Evolutionary conservation across 2,797 vertebrate genomes (phyloP).

Genomic region (Pristis pectinata): DNA sequence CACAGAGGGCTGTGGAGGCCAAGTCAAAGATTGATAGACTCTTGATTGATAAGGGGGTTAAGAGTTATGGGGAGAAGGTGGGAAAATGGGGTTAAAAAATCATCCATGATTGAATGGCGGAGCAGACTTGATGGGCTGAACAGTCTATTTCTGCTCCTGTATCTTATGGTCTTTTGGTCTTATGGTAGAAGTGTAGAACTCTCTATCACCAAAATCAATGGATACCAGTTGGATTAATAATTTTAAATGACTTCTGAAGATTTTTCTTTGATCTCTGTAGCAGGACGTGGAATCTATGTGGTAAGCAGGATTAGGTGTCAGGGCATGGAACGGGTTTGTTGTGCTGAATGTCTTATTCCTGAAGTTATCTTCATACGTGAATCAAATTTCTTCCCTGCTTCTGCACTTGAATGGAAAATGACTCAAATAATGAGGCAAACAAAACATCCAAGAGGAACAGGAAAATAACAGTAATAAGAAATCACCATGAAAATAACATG

Average conservation of each 20-base stretch:
- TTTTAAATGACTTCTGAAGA: neutral
- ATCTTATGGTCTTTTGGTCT: no score
- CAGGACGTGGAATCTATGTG: neutral
- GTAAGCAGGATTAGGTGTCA: neutral
- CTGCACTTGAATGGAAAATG: neutral
- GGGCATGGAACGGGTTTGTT: neutral
- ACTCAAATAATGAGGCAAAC: neutral
- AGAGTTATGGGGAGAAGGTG: no score
- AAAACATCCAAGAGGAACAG: slow-evolving; percentile 2
- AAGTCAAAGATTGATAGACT: no score
- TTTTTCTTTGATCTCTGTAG: neutral
- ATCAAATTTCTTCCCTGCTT: neutral
- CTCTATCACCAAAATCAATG: neutral
- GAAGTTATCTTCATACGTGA: neutral
- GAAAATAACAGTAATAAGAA: neutral
- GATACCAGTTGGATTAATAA: neutral
- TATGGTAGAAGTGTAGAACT: neutral
- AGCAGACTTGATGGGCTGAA: no score
- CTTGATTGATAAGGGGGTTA: no score
- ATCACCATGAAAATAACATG: neutral
- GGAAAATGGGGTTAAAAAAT: no score
- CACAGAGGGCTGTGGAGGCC: no score
- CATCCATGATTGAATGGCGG: no score
- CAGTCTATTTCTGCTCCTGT: no score
- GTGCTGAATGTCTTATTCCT: neutral